Evolutionary conservation across 2,113 vertebrate genomes (phyloP).

Genomic region (Stigmatopora argus): DNA sequence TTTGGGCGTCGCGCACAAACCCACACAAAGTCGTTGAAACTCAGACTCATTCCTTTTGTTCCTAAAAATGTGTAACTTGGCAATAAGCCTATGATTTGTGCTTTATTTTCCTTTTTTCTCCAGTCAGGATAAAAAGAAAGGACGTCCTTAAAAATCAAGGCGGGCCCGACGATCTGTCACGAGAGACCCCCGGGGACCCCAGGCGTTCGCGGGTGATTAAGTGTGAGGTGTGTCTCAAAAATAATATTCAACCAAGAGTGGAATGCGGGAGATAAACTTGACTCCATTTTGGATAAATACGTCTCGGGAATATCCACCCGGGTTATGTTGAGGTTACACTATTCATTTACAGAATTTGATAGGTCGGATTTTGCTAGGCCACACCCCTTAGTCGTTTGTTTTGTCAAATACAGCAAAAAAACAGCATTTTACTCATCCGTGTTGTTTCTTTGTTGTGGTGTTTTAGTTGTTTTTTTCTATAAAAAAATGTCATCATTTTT

Average conservation of each 20-base stretch:
- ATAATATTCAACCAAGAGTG: not conserved
- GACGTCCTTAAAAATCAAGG: constrained; percentile 3
- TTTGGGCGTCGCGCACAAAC: constrained; percentile 8
- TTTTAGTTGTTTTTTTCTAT: too few relatives aligned
- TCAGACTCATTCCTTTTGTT: constrained; percentile 7
- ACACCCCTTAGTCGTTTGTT: too few relatives aligned
- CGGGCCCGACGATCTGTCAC: not conserved
- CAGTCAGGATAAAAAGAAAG: not conserved
- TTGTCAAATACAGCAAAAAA: too few relatives aligned
- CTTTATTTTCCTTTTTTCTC: constrained; percentile 4
- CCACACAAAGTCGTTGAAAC: constrained; percentile 9
- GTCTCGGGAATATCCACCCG: not conserved
- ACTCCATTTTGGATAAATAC: not conserved
- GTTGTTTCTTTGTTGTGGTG: too few relatives aligned
- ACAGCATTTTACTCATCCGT: too few relatives aligned
- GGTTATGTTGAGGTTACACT: not conserved
- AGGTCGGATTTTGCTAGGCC: too few relatives aligned
- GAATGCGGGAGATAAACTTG: not conserved
- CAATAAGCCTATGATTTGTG: not conserved
- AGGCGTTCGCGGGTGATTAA: constrained; percentile 18
- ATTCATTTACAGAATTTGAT: too few relatives aligned
- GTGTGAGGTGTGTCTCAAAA: constrained; percentile 35
- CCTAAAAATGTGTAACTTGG: not conserved
- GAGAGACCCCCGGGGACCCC: not conserved
- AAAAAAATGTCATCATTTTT: too few relatives aligned